A percentile compares a stretch with the other conserved stretches of the same genome.
Evolutionary conservation across 2,888 invertebrate genomes (phyloP).

Genomic region (Oligia fasciuncula): DNA sequence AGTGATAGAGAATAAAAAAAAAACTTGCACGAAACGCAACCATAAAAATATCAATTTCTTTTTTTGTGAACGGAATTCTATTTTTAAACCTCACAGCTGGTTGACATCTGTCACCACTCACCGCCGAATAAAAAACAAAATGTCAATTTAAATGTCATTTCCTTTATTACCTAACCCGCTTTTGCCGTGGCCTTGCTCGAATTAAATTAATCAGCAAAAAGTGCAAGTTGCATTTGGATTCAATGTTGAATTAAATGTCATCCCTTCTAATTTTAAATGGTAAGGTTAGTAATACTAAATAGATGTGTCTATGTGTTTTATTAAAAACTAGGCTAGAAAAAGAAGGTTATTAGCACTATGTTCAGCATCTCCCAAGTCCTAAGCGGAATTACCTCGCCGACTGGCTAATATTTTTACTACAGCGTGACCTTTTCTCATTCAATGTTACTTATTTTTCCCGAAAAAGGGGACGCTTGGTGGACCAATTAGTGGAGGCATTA

Average conservation of each 20-base stretch:
- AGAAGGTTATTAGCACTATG: no score
- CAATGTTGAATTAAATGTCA: constrained; percentile 29
- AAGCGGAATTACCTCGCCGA: no score
- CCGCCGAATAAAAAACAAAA: constrained; percentile 41
- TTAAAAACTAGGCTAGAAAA: background rate
- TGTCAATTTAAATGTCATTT: constrained; percentile 56
- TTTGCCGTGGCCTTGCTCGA: constrained; percentile 39
- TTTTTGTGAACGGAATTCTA: constrained; percentile 26
- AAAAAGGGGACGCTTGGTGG: no score
- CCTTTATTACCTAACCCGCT: constrained; percentile 28
- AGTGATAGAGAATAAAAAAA: background rate
- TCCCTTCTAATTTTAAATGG: constrained; percentile 48
- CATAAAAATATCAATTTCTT: background rate
- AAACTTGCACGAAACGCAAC: background rate
- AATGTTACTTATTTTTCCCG: no score
- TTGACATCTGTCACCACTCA: constrained; percentile 38
- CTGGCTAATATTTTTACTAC: no score
- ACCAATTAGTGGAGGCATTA: no score
- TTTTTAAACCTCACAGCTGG: constrained; percentile 20
- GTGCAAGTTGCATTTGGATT: constrained; percentile 8
- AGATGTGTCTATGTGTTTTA: background rate
- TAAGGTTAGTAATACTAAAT: constrained; percentile 21
- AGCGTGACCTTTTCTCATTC: no score
- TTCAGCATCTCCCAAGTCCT: no score
- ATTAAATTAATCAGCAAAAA: constrained; percentile 41